Evolutionary conservation across 92 coral and sea anemone genomes (phyloP).

Genomic region (Phenganax subtilis): DNA sequence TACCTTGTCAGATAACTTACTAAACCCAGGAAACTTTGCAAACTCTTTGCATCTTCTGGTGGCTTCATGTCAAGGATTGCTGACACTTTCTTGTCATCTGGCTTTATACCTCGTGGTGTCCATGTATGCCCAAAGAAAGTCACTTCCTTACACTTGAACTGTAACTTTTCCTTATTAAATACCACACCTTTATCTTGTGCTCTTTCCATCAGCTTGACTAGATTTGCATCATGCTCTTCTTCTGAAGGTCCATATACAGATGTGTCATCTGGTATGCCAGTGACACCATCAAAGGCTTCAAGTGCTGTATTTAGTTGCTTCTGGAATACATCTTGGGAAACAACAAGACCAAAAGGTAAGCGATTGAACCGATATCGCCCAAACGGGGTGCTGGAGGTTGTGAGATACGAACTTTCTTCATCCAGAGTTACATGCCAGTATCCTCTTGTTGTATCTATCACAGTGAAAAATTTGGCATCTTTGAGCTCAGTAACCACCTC

Average conservation of each 20-base stretch:
- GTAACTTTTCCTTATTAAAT: constrained; percentile 37
- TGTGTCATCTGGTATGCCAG: constrained; percentile 54
- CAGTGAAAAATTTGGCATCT: constrained; percentile 50
- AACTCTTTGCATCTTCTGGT: constrained; percentile 39
- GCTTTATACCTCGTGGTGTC: constrained; percentile 44
- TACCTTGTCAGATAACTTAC: constrained; percentile 43
- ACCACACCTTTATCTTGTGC: constrained; percentile 39
- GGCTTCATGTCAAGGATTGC: constrained; percentile 43
- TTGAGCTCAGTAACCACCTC: constrained; percentile 48
- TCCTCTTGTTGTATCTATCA: constrained; percentile 55
- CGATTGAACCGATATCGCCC: constrained; percentile 36
- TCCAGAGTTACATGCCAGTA: constrained; percentile 50
- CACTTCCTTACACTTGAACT: constrained; percentile 47
- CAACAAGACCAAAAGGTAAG: constrained; percentile 54
- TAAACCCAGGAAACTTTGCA: constrained; percentile 48
- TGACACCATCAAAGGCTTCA: constrained; percentile 44
- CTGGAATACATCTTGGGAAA: constrained; percentile 57
- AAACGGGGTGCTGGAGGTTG: constrained; percentile 30
- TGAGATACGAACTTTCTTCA: constrained; percentile 47
- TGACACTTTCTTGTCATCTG: constrained; percentile 46
- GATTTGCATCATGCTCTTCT: constrained; percentile 45
- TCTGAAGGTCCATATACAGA: constrained; percentile 50
- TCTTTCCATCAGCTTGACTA: constrained; percentile 38
- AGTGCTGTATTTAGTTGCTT: constrained; percentile 48
- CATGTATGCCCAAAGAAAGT: constrained; percentile 55